Evolutionary conservation across 1,140 invertebrate genomes (phyloP).

Genomic region (Scylla paramamosain): DNA sequence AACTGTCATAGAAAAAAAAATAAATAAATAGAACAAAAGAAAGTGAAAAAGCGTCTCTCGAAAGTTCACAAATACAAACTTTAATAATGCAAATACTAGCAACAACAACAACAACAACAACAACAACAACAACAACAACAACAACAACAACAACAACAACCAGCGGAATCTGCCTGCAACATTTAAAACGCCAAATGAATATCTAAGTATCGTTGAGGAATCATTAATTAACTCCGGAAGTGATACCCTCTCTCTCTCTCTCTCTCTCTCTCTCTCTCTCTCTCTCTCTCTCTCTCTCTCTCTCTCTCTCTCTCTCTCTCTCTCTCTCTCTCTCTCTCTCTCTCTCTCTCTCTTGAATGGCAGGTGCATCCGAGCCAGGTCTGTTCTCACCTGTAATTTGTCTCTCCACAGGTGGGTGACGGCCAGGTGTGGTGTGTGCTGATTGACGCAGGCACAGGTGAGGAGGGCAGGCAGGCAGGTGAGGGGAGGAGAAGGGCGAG

Average conservation of each 20-base stretch:
- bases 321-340: conserved; percentile 19
- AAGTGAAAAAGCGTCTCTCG: too few species aligned
- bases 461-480: neutral
- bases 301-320: conserved; percentile 20
- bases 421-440: neutral
- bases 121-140: too few species aligned
- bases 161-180: neutral
- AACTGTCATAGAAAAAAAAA: too few species aligned
- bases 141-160: too few species aligned
- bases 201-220: neutral
- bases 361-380: neutral
- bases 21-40: too few species aligned
- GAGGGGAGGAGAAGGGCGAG: neutral
- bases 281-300: conserved; percentile 32
- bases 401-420: conserved; percentile 29
- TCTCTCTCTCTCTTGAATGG: neutral
- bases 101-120: too few species aligned
- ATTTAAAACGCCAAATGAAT: neutral
- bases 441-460: neutral
- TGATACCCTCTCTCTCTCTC: neutral
- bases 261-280: conserved; percentile 32
- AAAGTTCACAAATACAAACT: too few species aligned
- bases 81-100: too few species aligned
- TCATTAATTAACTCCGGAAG: neutral
- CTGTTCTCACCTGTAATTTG: conserved; percentile 11